Evolutionary conservation across 2,113 vertebrate species (phyloP), one percentile per base, ranked within the genome.

Genomic region (Vombatus ursinus): DNA sequence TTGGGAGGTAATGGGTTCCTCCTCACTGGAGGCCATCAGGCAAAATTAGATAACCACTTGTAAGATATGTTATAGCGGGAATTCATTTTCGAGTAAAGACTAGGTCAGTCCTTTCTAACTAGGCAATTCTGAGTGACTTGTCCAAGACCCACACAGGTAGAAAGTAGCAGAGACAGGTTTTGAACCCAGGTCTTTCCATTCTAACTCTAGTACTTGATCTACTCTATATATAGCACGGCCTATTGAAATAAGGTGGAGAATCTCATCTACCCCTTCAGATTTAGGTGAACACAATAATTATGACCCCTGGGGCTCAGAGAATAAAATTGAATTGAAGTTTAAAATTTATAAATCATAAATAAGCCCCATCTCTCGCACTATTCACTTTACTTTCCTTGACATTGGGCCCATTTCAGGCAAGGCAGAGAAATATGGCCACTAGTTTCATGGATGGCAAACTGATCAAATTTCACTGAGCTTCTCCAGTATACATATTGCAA

Each of bases 371-470:
- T n/a, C 68, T 77, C n/a, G 37, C 14, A 22, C 16, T 44, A 44
- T 44, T 68, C n/a, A 44, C 19, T 84, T 84, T 84, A 1, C 23
- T 44, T 44, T 23, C 19, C 37, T 44, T 84, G 16, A 44, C 68
- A 44, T 23, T 44, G 19, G 2, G 6, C n/a, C 10, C 68, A 84
- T 5, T 44, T 84, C 44, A n/a, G 37, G n/a, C 44, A 31, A 68
- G 31, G 37, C 19, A 84, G 37, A 44, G n/a, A 84, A 84, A 44
- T 84, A 84, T 44, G 19, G 68, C 16, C 16, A 84, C 68, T 44
- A 1, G 37, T n/a, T 84, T 44, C n/a, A 89, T 57, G 92, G 68
- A 93, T 95, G 68, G n/a, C 19, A n/a, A 92, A 92, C 95, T 96
- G 94, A 44, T 25, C 14, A 91, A 90, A 90, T 31, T 25, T 48